These are phyloP conservation scores for Pandion haliaetus DNA, from an alignment of 2,113 vertebrate species.

Conservation along the genomic window DNA sequence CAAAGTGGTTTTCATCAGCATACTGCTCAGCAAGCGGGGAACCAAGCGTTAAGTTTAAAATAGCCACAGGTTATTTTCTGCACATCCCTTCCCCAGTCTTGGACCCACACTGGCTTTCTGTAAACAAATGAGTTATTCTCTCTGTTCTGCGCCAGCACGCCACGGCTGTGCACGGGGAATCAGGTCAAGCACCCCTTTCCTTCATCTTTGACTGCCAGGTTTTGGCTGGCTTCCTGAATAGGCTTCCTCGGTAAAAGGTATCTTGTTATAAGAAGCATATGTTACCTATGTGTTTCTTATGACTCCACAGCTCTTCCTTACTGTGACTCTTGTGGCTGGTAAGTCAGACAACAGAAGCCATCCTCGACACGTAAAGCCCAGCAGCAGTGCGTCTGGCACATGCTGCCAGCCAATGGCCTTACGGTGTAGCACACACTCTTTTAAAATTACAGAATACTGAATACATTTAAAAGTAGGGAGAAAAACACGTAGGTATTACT, in stretches of 20 bases:
- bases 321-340: not conserved
- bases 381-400: not conserved
- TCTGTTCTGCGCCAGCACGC: not conserved
- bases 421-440: rapidly evolving
- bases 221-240: not conserved
- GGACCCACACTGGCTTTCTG: not conserved
- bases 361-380: rapidly evolving
- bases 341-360: not conserved
- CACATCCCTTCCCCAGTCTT: not conserved
- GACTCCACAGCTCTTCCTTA: not conserved
- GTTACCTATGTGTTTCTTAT: rapidly evolving
- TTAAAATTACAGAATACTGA: not conserved
- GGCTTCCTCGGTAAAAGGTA: not conserved
- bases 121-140: not conserved
- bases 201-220: not conserved
- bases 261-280: rapidly evolving
- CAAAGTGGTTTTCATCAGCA: not conserved
- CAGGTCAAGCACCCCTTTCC: not conserved
- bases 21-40: not conserved
- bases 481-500: not conserved
- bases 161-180: rapidly evolving
- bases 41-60: not conserved
- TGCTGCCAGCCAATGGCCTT: not conserved
- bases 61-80: not conserved
- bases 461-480: not conserved